These are phyloP conservation scores for Achroia grisella DNA, from an alignment of 1,140 invertebrate species.

Conservation along the genomic window DNA sequence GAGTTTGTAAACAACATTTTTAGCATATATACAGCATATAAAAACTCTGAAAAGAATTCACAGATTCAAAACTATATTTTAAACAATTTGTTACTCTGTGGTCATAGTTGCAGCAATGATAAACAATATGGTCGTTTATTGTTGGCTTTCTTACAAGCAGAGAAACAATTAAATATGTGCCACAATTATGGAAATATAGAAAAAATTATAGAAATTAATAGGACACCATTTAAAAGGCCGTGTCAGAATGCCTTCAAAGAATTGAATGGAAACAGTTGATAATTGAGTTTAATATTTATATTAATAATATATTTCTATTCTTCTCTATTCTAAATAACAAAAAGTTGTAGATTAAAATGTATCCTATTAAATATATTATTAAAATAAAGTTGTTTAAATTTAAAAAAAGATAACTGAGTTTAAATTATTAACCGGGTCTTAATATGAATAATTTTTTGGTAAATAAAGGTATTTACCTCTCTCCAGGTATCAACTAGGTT, in stretches of 20 bases:
- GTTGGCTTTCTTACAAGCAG: constrained; percentile 27
- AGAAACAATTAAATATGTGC: constrained; percentile 6
- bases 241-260: constrained; percentile 30
- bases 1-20: constrained; percentile 30
- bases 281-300: no score
- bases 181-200: constrained; percentile 7
- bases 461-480: no score
- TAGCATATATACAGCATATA: constrained; percentile 30
- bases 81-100: constrained; percentile 14
- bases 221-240: constrained; percentile 30
- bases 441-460: no score
- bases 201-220: constrained; percentile 26
- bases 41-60: constrained; percentile 25
- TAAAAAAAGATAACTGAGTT: no score
- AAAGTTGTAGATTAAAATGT: no score
- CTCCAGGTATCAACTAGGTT: no score
- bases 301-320: no score
- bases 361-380: no score
- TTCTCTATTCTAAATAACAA: no score
- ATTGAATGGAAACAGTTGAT: constrained; percentile 3
- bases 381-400: no score
- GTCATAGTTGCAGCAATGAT: constrained; percentile 16
- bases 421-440: no score
- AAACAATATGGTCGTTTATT: constrained; percentile 40
- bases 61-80: constrained; percentile 28